Evolutionary conservation across 2,113 vertebrate species (phyloP).

Genomic region (Channa argus): DNA sequence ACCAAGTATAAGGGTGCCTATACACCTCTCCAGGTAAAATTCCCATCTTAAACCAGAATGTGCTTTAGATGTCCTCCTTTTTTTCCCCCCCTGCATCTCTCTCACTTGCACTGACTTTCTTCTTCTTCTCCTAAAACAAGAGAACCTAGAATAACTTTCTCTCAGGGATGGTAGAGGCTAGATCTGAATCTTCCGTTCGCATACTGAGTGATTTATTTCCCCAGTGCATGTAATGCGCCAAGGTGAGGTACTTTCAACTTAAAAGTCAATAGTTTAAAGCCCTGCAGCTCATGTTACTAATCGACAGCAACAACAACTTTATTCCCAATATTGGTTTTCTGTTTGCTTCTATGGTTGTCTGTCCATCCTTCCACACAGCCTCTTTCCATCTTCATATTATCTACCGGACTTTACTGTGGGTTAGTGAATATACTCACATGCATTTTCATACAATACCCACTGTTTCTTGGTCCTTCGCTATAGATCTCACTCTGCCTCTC

Average conservation of each 20-base stretch:
- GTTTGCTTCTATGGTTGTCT: background rate
- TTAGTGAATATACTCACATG: background rate
- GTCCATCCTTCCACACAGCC: background rate
- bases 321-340: constrained; percentile 8
- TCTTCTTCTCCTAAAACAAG: constrained; percentile 2
- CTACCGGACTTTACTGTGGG: background rate
- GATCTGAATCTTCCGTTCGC: constrained; percentile 28
- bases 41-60: constrained; percentile 39
- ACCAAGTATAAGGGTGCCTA: background rate
- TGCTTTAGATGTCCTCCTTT: constrained; percentile 37
- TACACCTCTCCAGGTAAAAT: constrained; percentile 41
- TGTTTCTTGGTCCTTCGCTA: background rate
- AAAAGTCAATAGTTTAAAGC: constrained; percentile 61
- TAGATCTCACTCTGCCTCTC: background rate
- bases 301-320: constrained; percentile 42
- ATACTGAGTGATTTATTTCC: no score
- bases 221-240: constrained; percentile 21
- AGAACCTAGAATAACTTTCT: constrained; percentile 43
- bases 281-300: constrained; percentile 47
- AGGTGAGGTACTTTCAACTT: constrained; percentile 37
- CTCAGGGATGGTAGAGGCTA: constrained; percentile 21
- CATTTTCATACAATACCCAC: background rate
- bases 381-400: constrained; percentile 1
- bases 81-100: constrained; percentile 25
- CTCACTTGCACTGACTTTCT: constrained; percentile 28